These are phyloP conservation scores for Dromaius novaehollandiae DNA, from an alignment of 2,113 vertebrate species.

Conservation along the genomic window DNA sequence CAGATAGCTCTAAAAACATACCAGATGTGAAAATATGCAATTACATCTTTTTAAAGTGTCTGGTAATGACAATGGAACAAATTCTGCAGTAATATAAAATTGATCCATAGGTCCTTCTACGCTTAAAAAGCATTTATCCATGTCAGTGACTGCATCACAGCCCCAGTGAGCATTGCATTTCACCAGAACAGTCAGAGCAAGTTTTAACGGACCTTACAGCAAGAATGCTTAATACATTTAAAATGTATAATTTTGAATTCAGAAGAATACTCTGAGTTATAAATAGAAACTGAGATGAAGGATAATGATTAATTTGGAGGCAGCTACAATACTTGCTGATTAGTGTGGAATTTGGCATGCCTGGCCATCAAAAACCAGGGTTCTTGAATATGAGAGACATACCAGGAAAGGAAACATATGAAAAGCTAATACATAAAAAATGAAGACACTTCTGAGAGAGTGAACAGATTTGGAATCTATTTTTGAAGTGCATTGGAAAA, in stretches of 20 bases:
- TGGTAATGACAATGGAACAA: neutral
- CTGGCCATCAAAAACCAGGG: neutral
- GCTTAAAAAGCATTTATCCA: neutral
- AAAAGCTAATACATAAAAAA: neutral
- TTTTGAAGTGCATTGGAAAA: neutral
- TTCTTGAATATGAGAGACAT: neutral
- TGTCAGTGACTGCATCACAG: neutral
- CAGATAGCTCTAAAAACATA: constrained; percentile 29
- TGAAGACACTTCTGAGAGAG: neutral
- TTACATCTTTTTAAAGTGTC: constrained; percentile 9
- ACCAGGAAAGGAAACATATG: neutral
- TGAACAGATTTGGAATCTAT: neutral
- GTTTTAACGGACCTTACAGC: neutral
- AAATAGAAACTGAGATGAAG: neutral
- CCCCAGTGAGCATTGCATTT: neutral
- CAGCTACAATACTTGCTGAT: neutral
- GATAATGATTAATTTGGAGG: neutral
- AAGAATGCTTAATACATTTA: neutral
- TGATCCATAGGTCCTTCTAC: neutral
- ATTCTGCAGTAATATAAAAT: neutral
- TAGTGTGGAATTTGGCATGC: neutral
- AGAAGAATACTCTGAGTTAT: neutral
- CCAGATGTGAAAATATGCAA: constrained; percentile 6
- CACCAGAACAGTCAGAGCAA: neutral
- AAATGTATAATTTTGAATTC: neutral